phyloP scores from a whole-genome alignment of 23 tunicate species.

The Styela clava region DNA sequence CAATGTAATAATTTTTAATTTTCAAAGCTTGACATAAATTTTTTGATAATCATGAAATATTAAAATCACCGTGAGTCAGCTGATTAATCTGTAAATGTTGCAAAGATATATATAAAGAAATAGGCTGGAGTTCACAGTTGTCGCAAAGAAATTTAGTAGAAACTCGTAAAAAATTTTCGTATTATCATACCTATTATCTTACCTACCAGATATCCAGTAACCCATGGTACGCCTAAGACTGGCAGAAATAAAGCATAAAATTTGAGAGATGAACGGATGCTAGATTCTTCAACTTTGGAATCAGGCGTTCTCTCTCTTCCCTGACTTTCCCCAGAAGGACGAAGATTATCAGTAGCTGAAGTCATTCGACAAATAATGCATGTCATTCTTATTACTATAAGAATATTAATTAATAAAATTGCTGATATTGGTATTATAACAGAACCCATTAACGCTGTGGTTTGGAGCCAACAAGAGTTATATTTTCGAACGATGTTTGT shows the following conservation, averaged over 20 bases:
- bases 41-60: too few relatives aligned
- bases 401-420: not conserved
- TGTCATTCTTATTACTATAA: slow-evolving; percentile 1
- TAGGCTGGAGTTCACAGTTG: too few relatives aligned
- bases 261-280: not conserved
- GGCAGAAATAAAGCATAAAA: slow-evolving; percentile 7
- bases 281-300: not conserved
- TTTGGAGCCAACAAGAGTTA: slow-evolving; percentile 18
- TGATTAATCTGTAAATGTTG: too few relatives aligned
- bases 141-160: too few relatives aligned
- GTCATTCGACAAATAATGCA: not conserved
- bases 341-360: not conserved
- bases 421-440: slow-evolving; percentile 15
- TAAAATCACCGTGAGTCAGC: too few relatives aligned
- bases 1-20: too few relatives aligned
- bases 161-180: too few relatives aligned
- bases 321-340: not conserved
- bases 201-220: slow-evolving; percentile 14
- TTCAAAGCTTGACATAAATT: too few relatives aligned
- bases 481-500: slow-evolving; percentile 1
- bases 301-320: not conserved
- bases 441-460: slow-evolving; percentile 3
- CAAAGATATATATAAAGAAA: too few relatives aligned
- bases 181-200: too few relatives aligned
- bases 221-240: slow-evolving; percentile 25